A percentile compares a stretch with the other conserved stretches of the same genome.
Evolutionary conservation across 2,797 vertebrate species (phyloP).

Genomic region (Typhlichthys eigenmanni): DNA sequence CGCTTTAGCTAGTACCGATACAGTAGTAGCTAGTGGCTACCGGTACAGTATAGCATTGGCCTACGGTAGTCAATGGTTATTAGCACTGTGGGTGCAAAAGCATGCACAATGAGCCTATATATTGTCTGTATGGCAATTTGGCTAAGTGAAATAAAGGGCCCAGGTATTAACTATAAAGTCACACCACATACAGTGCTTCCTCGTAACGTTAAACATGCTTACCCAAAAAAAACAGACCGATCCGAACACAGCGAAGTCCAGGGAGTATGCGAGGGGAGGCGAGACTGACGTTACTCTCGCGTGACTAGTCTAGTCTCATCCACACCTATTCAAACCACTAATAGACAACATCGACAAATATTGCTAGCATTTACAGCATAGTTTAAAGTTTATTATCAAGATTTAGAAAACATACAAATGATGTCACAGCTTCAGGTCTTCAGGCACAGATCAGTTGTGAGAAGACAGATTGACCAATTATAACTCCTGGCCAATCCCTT

Average conservation of each 20-base stretch:
- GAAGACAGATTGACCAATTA: slow-evolving; percentile 67
- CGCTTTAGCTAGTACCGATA: slow-evolving; percentile 6
- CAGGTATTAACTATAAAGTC: not conserved
- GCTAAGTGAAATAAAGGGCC: not conserved
- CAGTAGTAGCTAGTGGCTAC: too few species aligned
- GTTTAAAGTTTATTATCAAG: slow-evolving; percentile 82
- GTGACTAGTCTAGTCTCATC: too few species aligned
- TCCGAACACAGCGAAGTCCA: not conserved
- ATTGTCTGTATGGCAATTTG: not conserved
- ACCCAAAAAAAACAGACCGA: not conserved
- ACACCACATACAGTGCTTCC: too few species aligned
- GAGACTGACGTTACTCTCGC: not conserved
- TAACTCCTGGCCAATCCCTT: slow-evolving; percentile 67
- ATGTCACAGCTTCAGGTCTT: slow-evolving; percentile 87
- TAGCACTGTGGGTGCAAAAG: too few species aligned
- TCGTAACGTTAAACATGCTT: not conserved
- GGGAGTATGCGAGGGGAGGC: too few species aligned
- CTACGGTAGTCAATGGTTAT: not conserved
- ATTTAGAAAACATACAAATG: slow-evolving; percentile 84
- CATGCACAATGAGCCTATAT: too few species aligned
- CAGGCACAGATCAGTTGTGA: slow-evolving; percentile 81
- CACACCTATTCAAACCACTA: too few species aligned
- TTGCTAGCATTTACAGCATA: slow-evolving; percentile 42
- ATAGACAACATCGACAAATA: not conserved
- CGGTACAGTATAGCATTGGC: slow-evolving; percentile 9